Conservation (phyloP, 2,113 vertebrate genomes). For the Platysternon megacephalum region DNA sequence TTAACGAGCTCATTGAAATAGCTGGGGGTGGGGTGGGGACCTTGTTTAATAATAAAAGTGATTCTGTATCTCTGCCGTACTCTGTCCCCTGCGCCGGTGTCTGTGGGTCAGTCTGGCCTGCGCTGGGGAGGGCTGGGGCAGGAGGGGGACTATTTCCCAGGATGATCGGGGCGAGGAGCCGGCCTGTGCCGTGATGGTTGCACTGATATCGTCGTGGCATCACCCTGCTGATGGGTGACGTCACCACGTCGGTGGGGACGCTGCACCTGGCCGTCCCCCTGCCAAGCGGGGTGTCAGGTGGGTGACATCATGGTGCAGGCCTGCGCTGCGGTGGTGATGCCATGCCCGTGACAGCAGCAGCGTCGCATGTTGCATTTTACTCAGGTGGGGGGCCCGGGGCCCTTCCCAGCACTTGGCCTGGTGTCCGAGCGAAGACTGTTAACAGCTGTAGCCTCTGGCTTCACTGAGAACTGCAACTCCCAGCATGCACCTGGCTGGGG, state of each 20-base stretch:
- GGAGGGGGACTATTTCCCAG: too few relatives aligned
- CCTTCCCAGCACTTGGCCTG: too few relatives aligned
- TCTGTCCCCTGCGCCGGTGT: not conserved
- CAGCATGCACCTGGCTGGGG: not conserved
- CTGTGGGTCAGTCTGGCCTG: not conserved
- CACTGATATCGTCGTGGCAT: too few relatives aligned
- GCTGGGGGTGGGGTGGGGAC: not conserved
- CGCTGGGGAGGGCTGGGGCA: too few relatives aligned
- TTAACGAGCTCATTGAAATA: not conserved
- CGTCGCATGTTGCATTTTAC: accelerated
- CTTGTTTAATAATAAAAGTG: conserved; percentile 8
- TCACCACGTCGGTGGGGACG: too few relatives aligned
- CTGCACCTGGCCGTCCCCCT: not conserved
- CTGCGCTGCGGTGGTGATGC: too few relatives aligned
- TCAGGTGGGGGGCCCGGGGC: too few relatives aligned
- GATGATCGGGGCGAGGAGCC: too few relatives aligned
- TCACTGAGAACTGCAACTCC: not conserved
- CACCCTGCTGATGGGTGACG: not conserved
- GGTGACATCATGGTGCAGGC: not conserved
- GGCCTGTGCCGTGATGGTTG: too few relatives aligned
- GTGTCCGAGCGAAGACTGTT: too few relatives aligned
- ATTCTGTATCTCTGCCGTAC: not conserved
- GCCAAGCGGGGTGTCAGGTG: too few relatives aligned
- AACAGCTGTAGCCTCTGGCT: too few relatives aligned
- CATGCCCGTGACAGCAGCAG: not conserved